These are phyloP conservation scores for Maniola hyperantus DNA, from an alignment of 2,888 invertebrate species.

Conservation along the genomic window DNA sequence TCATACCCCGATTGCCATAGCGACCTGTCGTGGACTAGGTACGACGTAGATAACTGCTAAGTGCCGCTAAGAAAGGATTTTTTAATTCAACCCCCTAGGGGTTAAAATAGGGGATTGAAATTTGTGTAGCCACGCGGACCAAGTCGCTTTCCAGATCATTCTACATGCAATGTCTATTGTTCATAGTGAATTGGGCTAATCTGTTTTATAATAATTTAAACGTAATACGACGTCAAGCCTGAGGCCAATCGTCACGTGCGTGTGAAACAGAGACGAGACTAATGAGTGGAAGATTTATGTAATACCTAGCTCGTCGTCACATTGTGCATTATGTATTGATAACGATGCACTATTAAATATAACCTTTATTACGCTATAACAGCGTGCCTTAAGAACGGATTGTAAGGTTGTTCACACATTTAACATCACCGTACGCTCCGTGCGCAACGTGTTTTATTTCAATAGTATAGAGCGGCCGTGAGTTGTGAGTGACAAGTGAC, in stretches of 20 bases:
- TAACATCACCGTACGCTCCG: not conserved
- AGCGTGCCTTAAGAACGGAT: not conserved
- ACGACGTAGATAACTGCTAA: too few relatives aligned
- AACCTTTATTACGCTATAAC: conserved; percentile 12
- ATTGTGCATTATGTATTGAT: conserved; percentile 19
- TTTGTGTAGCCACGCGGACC: too few relatives aligned
- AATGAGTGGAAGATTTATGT: conserved; percentile 40
- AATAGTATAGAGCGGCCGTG: too few relatives aligned
- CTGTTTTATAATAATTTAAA: conserved; percentile 11
- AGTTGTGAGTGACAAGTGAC: too few relatives aligned
- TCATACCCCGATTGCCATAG: too few relatives aligned
- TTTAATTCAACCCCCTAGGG: too few relatives aligned
- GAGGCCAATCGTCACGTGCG: conserved; percentile 31
- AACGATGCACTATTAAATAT: conserved; percentile 5
- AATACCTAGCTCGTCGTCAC: conserved; percentile 25
- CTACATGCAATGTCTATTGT: not conserved
- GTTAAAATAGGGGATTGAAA: too few relatives aligned
- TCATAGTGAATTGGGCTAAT: not conserved
- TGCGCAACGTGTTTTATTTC: not conserved
- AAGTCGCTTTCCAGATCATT: not conserved
- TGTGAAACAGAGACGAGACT: conserved; percentile 28
- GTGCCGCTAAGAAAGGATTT: too few relatives aligned
- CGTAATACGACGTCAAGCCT: not conserved
- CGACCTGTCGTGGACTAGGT: too few relatives aligned
- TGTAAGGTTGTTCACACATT: not conserved